Percentiles rank a stretch among this genome's conserved stretches.
Evolutionary conservation across 2,888 invertebrate species (phyloP).

Genomic region (Melieria picta): DNA sequence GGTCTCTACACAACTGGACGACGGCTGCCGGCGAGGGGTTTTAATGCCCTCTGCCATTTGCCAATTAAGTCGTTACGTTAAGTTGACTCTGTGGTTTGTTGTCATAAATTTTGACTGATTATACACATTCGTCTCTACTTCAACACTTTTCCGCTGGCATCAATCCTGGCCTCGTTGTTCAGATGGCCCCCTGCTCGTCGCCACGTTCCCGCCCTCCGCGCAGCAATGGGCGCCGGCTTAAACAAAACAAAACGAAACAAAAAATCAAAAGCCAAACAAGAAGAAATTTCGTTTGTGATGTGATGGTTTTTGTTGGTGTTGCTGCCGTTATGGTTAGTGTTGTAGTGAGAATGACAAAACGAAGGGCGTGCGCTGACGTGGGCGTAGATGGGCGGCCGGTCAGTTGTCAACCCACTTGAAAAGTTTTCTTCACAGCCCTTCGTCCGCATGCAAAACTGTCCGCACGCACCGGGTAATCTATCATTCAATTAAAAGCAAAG

Average conservation of each 20-base stretch:
- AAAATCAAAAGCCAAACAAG: constrained; percentile 1
- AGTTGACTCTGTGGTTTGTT: constrained; percentile 62
- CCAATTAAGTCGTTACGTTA: constrained; percentile 60
- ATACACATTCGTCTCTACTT: constrained; percentile 56
- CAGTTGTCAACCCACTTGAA: constrained; percentile 17
- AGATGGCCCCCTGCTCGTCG: too few relatives aligned
- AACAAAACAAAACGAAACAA: neutral
- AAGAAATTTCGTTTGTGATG: neutral
- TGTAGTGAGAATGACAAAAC: neutral
- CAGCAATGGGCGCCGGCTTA: too few relatives aligned
- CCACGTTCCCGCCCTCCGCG: too few relatives aligned
- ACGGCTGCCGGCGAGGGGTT: neutral
- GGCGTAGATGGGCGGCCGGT: neutral
- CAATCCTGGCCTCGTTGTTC: too few relatives aligned
- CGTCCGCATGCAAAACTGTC: constrained; percentile 33
- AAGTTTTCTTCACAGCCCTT: neutral
- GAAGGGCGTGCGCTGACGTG: neutral
- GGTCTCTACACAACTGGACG: neutral
- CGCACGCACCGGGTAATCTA: constrained; percentile 57
- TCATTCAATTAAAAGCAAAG: constrained; percentile 62
- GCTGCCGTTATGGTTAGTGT: neutral
- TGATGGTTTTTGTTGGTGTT: neutral
- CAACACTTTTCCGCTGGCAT: constrained; percentile 10
- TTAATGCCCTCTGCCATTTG: constrained; percentile 10
- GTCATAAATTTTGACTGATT: constrained; percentile 65